Percentiles rank a stretch among this genome's conserved stretches.
These are phyloP conservation scores for Pagetopsis macropterus DNA, from an alignment of 2,797 vertebrate genomes.

Conservation along the genomic window DNA sequence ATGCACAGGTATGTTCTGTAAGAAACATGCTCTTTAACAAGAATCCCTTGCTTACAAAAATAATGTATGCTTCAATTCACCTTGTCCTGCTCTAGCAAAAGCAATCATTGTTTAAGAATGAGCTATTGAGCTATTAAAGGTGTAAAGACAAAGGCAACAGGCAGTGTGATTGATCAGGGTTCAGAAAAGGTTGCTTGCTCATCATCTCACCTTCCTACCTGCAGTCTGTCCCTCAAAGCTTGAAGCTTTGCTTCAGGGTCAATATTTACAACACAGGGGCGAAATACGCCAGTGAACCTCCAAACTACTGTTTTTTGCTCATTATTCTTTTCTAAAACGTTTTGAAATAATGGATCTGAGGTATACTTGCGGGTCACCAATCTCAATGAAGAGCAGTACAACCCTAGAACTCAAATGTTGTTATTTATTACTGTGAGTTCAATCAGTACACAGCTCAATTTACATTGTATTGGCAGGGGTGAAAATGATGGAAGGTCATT, in stretches of 20 bases:
- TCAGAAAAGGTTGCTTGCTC: not conserved
- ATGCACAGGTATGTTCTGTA: not conserved
- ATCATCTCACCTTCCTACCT: not conserved
- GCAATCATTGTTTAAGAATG: constrained; percentile 41
- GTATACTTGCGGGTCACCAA: not conserved
- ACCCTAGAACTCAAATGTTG: not conserved
- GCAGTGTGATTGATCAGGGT: too few species aligned
- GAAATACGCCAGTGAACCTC: not conserved
- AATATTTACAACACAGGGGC: not conserved
- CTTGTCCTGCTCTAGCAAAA: constrained; percentile 14
- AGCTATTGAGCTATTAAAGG: constrained; percentile 30
- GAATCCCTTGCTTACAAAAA: constrained; percentile 4
- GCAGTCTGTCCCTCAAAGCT: constrained; percentile 2
- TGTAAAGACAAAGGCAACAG: constrained; percentile 31
- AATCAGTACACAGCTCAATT: constrained; percentile 6
- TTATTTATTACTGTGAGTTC: not conserved
- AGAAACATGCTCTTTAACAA: constrained; percentile 11
- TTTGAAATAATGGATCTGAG: not conserved
- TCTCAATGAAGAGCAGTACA: not conserved
- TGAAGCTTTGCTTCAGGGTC: not conserved
- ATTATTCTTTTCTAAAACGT: too few species aligned
- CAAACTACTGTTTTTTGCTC: not conserved
- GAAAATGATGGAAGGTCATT: not conserved
- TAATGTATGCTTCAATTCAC: constrained; percentile 27
- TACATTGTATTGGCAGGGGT: not conserved